A percentile compares a stretch with the other conserved stretches of the same genome.
Evolutionary conservation across 1,140 invertebrate genomes (phyloP).

Genomic region (Cardiocondyla obscurior): DNA sequence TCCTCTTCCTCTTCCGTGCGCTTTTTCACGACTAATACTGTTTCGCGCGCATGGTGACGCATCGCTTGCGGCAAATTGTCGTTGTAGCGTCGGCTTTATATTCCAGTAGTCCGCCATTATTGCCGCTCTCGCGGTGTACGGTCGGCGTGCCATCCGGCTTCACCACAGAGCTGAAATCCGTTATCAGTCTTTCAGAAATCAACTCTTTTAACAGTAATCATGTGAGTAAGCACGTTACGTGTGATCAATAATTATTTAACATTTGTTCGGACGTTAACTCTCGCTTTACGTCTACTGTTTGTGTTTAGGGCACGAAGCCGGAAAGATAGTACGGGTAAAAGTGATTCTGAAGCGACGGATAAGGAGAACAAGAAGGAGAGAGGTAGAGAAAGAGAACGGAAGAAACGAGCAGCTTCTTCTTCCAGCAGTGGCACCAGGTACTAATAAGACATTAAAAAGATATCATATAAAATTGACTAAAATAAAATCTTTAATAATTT

Average conservation of each 20-base stretch:
- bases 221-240: conserved; percentile 51
- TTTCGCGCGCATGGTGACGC: background rate
- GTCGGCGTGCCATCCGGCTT: conserved; percentile 1
- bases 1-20: background rate
- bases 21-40: background rate
- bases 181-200: background rate
- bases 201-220: background rate
- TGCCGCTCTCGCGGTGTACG: conserved; percentile 5
- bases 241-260: background rate
- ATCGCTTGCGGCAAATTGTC: background rate
- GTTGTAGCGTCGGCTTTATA: background rate
- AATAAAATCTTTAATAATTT: background rate
- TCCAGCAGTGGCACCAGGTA: conserved; percentile 91
- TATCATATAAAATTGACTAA: background rate
- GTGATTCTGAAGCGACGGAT: conserved; percentile 86
- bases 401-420: conserved; percentile 88
- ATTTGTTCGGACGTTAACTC: background rate
- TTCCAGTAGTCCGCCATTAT: conserved; percentile 62
- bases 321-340: conserved; percentile 84
- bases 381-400: conserved; percentile 86
- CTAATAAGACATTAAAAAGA: background rate
- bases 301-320: conserved; percentile 86
- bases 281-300: background rate
- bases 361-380: conserved; percentile 89
- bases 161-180: background rate